phyloP scores from a whole-genome alignment of 2,888 invertebrate genomes.

The Leuctra nigra region DNA sequence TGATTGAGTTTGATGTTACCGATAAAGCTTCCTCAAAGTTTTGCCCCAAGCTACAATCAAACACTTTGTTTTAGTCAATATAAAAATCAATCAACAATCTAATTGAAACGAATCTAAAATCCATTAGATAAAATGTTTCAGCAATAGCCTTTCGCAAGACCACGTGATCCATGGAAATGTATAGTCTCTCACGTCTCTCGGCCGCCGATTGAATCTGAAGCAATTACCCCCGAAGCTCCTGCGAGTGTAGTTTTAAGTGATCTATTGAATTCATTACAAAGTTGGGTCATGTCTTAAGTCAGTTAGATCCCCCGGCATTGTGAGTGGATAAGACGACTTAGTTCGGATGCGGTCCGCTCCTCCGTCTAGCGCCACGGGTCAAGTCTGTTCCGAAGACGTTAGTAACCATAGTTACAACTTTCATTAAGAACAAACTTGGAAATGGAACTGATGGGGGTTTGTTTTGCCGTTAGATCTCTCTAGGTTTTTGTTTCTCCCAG shows the following conservation, averaged over 20 bases:
- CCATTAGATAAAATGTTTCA: no score
- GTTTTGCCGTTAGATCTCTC: no score
- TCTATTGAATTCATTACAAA: constrained; percentile 17
- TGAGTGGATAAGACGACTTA: constrained; percentile 9
- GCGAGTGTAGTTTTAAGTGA: constrained; percentile 10
- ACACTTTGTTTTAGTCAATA: no score
- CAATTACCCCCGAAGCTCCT: constrained; percentile 9
- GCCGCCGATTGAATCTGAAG: constrained; percentile 10
- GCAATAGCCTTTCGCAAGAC: no score
- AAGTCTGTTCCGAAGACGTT: constrained; percentile 1
- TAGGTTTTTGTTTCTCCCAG: neutral
- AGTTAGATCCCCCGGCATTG: constrained; percentile 3
- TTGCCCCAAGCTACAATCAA: no score
- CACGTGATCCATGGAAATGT: no score
- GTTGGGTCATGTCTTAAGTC: constrained; percentile 11
- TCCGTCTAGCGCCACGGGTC: neutral
- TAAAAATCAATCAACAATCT: no score
- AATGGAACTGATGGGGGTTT: constrained; percentile 1
- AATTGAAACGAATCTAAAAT: no score
- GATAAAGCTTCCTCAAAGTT: no score
- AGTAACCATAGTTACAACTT: constrained; percentile 1
- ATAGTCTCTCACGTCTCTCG: no score
- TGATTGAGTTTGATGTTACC: no score
- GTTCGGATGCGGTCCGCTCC: constrained; percentile 9
- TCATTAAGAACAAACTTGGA: constrained; percentile 3